Evolutionary conservation across 2,113 vertebrate genomes (phyloP).

Genomic region (Naja naja): DNA sequence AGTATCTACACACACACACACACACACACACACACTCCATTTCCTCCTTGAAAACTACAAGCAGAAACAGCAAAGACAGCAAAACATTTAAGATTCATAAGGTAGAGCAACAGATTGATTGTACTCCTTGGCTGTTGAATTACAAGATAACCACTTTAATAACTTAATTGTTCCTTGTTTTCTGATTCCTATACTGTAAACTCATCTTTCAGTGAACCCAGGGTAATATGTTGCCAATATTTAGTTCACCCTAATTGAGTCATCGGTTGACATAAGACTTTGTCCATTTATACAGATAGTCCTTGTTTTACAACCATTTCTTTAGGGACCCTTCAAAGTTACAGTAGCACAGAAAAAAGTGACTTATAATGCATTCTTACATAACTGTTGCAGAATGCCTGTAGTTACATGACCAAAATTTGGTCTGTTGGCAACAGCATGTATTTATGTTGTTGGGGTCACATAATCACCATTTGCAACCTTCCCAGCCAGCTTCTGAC

Average conservation of each 20-base stretch:
- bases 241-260: not conserved
- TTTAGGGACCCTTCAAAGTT: not conserved
- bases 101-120: not conserved
- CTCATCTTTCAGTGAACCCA: not conserved
- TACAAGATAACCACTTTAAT: not conserved
- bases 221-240: not conserved
- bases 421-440: not conserved
- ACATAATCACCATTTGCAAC: not conserved
- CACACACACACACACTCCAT: conserved; percentile 20
- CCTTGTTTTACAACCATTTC: not conserved
- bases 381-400: not conserved
- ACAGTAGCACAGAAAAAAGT: not conserved
- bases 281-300: not conserved
- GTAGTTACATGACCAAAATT: not conserved
- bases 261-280: not conserved
- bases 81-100: not conserved
- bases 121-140: not conserved
- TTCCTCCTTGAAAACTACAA: not conserved
- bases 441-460: not conserved
- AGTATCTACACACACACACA: conserved; percentile 57
- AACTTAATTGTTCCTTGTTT: not conserved
- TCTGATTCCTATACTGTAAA: not conserved
- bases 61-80: not conserved
- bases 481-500: not conserved
- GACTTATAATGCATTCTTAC: not conserved